Conservation (phyloP, 2,797 vertebrate species). For the Crenuchus spilurus region DNA sequence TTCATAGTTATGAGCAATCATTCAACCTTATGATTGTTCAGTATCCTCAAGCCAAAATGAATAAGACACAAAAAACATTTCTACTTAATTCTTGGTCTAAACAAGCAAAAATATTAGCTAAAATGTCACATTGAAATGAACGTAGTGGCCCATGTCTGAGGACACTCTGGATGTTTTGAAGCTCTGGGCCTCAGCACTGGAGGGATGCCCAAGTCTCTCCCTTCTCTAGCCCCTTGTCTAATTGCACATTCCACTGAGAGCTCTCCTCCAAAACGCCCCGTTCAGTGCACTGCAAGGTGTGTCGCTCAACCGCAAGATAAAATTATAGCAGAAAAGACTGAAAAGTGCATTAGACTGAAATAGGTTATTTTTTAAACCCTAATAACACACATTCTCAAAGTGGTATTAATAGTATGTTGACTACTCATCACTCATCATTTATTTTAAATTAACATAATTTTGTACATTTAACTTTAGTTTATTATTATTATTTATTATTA, state of each 20-base stretch:
- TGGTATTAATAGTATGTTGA: too few relatives aligned
- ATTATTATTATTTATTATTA: too few relatives aligned
- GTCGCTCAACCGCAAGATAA: background rate
- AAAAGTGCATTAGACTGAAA: background rate
- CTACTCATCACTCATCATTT: too few relatives aligned
- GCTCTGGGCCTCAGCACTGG: conserved; percentile 26
- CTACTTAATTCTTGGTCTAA: background rate
- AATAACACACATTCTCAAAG: too few relatives aligned
- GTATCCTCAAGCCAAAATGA: conserved; percentile 23
- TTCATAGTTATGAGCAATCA: background rate
- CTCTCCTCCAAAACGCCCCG: conserved; percentile 28
- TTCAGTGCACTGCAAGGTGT: conserved; percentile 28
- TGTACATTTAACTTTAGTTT: too few relatives aligned
- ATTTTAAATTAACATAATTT: too few relatives aligned
- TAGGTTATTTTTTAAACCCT: background rate
- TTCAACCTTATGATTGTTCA: conserved; percentile 15
- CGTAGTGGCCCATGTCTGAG: conserved; percentile 3
- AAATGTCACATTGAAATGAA: conserved; percentile 31
- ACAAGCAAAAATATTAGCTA: conserved; percentile 19
- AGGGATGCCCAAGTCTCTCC: conserved; percentile 43
- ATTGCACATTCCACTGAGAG: conserved; percentile 44
- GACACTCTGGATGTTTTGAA: conserved; percentile 30
- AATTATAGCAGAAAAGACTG: background rate
- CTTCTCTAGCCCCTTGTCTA: conserved; percentile 49
- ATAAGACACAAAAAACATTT: conserved; percentile 21